Evolutionary conservation across 2,888 invertebrate species (phyloP), one percentile per base, ranked within the genome.

Genomic region (Epicampocera succincta): DNA sequence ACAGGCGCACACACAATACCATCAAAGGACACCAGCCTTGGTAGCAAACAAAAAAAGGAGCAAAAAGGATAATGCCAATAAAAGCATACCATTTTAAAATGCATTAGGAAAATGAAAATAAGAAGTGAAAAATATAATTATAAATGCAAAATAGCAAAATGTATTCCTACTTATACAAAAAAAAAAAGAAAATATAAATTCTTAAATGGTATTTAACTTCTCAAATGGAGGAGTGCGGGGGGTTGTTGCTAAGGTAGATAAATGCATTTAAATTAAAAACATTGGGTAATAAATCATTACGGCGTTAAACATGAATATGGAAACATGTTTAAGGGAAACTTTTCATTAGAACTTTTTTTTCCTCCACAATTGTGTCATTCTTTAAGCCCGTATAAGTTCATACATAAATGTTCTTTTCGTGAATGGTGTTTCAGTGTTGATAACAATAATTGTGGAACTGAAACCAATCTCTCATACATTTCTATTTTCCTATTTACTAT

Each of bases 141-240:
- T 74, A 78, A 82, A 82, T 82, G 78, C 82, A 82, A 78, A 82
- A 81, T 77, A 63, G 78, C 82, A 82, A 78, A 82, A 81, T 73
- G 54, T 73, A 76, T 54, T 42, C 9, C 12, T 63, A 8, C 17
- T 11, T 17, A 3, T 15, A 38, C 15, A 42, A 52, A 52, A 44
- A 21, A 40, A 33, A 58, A 61, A 33, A 56, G 48, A 65, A 74
- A 56, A n/a, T n/a, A n/a, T n/a, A n/a, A n/a, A n/a, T n/a, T 29
- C 13, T 54, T 25, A 66, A 48, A 52, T 63, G 52, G 38, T 46
- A 6, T 63, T 73, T 46, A 63, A 46, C 19, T 44, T n/a, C 12
- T 44, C 21, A 12, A 2, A n/a, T n/a, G 6, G 29, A 40, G 29
- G 68, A 76, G 46, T 38, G 60, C 48, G 42, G 68, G 54, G 29